Evolutionary conservation across 2,888 invertebrate species (phyloP).

Genomic region (Acanthosepion lycidas): DNA sequence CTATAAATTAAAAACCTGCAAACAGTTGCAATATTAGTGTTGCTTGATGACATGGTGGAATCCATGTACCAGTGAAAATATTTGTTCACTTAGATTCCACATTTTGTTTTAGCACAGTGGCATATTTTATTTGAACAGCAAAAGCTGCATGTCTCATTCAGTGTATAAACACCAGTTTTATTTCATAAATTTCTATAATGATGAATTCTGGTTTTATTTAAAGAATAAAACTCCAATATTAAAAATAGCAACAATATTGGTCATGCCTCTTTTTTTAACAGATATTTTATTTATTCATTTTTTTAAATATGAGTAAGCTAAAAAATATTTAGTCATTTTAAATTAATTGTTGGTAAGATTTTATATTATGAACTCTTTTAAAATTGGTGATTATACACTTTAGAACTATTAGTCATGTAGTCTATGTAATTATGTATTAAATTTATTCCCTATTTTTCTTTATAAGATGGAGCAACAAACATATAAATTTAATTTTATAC

Average conservation of each 20-base stretch:
- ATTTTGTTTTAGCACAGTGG: background rate
- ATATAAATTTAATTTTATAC: background rate
- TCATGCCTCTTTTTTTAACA: background rate
- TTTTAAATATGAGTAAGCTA: too few species aligned
- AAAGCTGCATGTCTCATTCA: background rate
- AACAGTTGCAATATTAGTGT: background rate
- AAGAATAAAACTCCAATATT: background rate
- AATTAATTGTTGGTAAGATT: background rate
- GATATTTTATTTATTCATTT: too few species aligned
- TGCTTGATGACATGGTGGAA: background rate
- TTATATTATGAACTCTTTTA: background rate
- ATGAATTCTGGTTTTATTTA: background rate
- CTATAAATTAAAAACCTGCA: background rate
- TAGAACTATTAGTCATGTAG: background rate
- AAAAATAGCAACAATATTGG: background rate
- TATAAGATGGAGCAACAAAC: background rate
- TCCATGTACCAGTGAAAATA: background rate
- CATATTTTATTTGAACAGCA: background rate
- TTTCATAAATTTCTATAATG: background rate
- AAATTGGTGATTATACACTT: conserved; percentile 13
- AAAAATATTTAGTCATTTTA: too few species aligned
- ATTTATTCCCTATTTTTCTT: background rate
- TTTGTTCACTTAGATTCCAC: background rate
- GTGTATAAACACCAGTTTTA: background rate
- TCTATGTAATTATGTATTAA: background rate